Percentiles rank a stretch among this genome's conserved stretches.
Evolutionary conservation across 2,888 invertebrate species (phyloP).

Genomic region (Listrodromus nycthemerus): DNA sequence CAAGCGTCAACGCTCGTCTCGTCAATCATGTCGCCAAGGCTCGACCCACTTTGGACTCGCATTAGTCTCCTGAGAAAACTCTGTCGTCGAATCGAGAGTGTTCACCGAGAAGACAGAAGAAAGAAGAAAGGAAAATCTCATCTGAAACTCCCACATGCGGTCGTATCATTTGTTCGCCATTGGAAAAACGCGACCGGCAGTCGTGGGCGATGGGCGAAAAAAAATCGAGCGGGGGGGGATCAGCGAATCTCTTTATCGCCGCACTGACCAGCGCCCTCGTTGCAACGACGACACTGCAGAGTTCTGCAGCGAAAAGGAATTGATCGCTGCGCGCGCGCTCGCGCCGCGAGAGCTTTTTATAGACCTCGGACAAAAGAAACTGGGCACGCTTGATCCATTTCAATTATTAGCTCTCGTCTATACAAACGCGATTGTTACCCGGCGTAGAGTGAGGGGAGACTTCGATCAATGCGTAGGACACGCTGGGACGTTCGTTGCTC

Average conservation of each 20-base stretch:
- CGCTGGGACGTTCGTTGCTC: slow-evolving; percentile 8
- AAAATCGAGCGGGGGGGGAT: not conserved
- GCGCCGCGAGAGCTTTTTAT: slow-evolving; percentile 17
- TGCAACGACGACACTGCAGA: not conserved
- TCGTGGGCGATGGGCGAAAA: not conserved
- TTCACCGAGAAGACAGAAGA: too few relatives aligned
- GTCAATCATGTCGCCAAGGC: too few relatives aligned
- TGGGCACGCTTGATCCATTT: slow-evolving; percentile 29
- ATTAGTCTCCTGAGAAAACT: too few relatives aligned
- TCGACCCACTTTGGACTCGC: too few relatives aligned
- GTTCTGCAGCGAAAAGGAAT: not conserved
- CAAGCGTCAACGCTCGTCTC: too few relatives aligned
- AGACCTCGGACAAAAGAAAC: slow-evolving; percentile 34
- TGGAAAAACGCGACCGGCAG: too few relatives aligned
- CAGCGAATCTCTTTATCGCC: not conserved
- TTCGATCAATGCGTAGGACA: slow-evolving; percentile 41
- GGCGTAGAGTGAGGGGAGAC: too few relatives aligned
- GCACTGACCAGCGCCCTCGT: not conserved
- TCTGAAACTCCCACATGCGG: too few relatives aligned
- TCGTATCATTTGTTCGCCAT: too few relatives aligned
- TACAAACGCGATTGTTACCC: not conserved
- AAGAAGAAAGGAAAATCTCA: too few relatives aligned
- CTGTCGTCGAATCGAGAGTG: too few relatives aligned
- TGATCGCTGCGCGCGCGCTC: slow-evolving; percentile 4
- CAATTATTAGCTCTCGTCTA: slow-evolving; percentile 30